Conservation (phyloP, 1,140 invertebrate species). For the Calliopsis andreniformis region DNA sequence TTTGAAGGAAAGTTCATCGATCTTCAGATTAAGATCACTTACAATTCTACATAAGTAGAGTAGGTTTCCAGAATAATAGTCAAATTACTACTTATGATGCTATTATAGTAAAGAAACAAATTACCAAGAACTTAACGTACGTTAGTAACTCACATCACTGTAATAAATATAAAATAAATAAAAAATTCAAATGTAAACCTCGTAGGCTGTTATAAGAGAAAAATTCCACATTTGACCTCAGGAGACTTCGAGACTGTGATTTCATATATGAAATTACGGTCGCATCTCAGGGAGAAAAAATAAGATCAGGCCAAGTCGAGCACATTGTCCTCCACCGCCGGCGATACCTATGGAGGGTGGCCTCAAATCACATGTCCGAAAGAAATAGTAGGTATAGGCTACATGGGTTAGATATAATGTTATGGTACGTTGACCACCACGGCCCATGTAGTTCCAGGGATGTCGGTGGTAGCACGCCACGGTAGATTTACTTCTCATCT, state of each 20-base stretch:
- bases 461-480: constrained; percentile 64
- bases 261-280: constrained; percentile 58
- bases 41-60: too few species aligned
- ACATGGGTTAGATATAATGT: constrained; percentile 75
- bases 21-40: too few species aligned
- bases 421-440: constrained; percentile 77
- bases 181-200: background rate
- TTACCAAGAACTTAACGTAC: too few species aligned
- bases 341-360: constrained; percentile 57
- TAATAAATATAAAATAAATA: background rate
- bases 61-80: too few species aligned
- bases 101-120: too few species aligned
- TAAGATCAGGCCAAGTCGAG: constrained; percentile 63
- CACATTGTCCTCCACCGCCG: constrained; percentile 56
- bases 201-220: background rate
- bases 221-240: constrained; percentile 16
- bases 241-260: constrained; percentile 52
- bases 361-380: constrained; percentile 67
- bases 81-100: too few species aligned
- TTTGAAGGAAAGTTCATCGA: too few species aligned
- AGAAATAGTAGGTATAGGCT: constrained; percentile 71
- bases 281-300: constrained; percentile 53
- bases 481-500: constrained; percentile 66
- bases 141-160: too few species aligned
- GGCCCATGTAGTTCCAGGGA: constrained; percentile 68